Evolutionary conservation across 2,113 vertebrate genomes (phyloP), one percentile per base, ranked within the genome.

Genomic region (Oophaga pumilio): DNA sequence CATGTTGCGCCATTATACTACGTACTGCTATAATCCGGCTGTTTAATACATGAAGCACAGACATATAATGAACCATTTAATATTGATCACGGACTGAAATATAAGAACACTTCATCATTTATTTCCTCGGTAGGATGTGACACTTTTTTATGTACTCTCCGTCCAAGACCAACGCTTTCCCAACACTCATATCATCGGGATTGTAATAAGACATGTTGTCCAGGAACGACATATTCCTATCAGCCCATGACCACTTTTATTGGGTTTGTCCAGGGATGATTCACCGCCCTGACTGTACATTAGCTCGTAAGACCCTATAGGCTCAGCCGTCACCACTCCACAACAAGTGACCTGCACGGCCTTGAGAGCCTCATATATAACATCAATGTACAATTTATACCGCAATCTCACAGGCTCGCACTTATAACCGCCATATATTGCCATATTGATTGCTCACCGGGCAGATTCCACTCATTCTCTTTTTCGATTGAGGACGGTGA

Each of bases 201-300:
- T 73, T 57, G 53, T 69, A 80, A 87, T 87, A 69, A 87, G 52
- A 57, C 20, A 53, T 71, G 18, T 50, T 17, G 33, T 10, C 50
- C 17, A 49, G 59, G 76, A 43, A 82, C 28, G 43, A 74, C 84
- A 60, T 59, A 73, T 77, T 77, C 43, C 59, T 77, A 17, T 80
- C 85, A 62, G 78, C 66, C 59, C 66, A 26, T 83, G 86, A 53
- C 69, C 71, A 50, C 24, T 62, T 87, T 88, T 88, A 88, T 83
- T 53, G 79, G 43, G 57, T 43, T 76, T 52, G 60, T 76, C 53
- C 57, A 56, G 71, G 33, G 26, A 88, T 83, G 78, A 87, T 82
- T 74, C 62, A 87, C 76, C 13, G 77, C 57, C 71, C 28, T 49
- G 50, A 56, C 26, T 71, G 50, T 33, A 87, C 43, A 73, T 87